Conservation (phyloP, 2,797 vertebrate genomes). For the Xyrichtys novacula region DNA sequence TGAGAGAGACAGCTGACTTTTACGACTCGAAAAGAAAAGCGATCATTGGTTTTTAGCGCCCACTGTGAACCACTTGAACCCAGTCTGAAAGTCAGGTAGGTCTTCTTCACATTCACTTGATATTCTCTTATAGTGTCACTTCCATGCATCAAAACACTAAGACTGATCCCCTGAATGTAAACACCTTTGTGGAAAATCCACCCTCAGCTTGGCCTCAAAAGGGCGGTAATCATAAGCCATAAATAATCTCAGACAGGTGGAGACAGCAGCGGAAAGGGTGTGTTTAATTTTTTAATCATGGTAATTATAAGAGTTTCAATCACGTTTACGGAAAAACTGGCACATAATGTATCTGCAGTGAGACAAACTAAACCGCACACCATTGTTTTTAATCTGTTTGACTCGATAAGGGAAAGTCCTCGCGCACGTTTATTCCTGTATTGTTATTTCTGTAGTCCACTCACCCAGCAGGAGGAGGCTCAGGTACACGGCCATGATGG, state of each 20-base stretch:
- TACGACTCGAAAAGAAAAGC: constrained; percentile 4
- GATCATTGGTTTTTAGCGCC: background rate
- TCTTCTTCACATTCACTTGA: too few relatives aligned
- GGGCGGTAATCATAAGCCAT: background rate
- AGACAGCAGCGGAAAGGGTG: background rate
- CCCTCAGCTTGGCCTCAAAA: background rate
- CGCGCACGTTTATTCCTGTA: background rate
- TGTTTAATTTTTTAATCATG: background rate
- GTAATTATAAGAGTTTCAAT: background rate
- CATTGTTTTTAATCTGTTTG: background rate
- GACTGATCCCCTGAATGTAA: too few relatives aligned
- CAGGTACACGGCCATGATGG: constrained; percentile 64
- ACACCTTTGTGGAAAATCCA: background rate
- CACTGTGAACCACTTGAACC: background rate
- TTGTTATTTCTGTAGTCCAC: constrained; percentile 24
- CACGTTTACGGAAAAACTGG: background rate
- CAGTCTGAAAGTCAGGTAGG: background rate
- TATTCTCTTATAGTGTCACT: too few relatives aligned
- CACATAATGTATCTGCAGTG: background rate
- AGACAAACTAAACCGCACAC: background rate
- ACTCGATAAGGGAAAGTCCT: background rate
- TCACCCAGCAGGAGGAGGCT: constrained; percentile 77
- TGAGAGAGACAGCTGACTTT: constrained; percentile 2
- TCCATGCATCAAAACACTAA: background rate
- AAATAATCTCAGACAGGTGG: background rate